Evolutionary conservation across 2,888 invertebrate genomes (phyloP), one percentile per base, ranked within the genome.

Genomic region (Epinotia demarniana): DNA sequence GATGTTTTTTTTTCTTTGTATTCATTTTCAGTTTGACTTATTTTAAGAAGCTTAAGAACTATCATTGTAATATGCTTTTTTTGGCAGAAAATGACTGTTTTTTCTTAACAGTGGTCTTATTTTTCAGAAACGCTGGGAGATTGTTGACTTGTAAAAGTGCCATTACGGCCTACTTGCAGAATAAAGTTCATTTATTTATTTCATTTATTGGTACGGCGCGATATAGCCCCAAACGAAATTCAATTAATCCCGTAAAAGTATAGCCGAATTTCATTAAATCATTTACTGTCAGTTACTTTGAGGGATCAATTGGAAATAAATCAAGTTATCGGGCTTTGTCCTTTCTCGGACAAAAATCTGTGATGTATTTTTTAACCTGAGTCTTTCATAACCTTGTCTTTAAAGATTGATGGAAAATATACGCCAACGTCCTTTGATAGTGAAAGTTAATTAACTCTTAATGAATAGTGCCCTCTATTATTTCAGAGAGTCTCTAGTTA

Each of bases 301-400:
- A 67, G 18, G 18, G 66, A 61, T 60, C 53, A 67, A 67, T 73
- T 73, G 73, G 73, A 67, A 61, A 67, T 67, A 67, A 73, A 73
- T 73, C 61, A 39, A 73, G 60, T 73, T 73, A 73, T 73, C 61
- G 18, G 66, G 18, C 67, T 55, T 61, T 61, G 53, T 67, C 49
- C 23, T 55, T 57, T 9, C 46, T 16, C 33, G 67, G 61, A 60
- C 73, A 39, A 73, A 69, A 73, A 61, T 73, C 73, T 19, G 19
- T 72, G 58, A 72, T 49, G 27, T 72, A 66, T 64, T 66, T 72
- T 58, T 64, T 13, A 58, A 18, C 49, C 33, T 60, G 53, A 67
- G 53, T 73, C 58, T 49, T 58, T 66, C 66, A 12, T 33, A 46
- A 27, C 60, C 46, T 66, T 66, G 33, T 60, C 60, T 6, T 49